A percentile compares a stretch with the other conserved stretches of the same genome.
Evolutionary conservation across 2,888 invertebrate genomes (phyloP).

Genomic region (Leucania comma): DNA sequence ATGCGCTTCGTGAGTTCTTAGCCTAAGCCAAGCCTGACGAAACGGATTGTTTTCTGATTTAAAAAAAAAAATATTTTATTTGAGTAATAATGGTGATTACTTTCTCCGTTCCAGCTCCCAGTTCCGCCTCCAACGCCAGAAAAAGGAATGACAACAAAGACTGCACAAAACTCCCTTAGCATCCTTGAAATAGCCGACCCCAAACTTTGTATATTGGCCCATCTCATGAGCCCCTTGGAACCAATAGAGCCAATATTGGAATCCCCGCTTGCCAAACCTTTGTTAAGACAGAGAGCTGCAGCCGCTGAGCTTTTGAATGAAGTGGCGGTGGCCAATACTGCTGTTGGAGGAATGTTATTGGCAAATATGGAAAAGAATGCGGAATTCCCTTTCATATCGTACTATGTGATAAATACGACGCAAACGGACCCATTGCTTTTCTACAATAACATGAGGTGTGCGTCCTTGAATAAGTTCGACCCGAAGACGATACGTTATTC

Average conservation of each 20-base stretch:
- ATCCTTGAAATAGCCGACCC: slow-evolving; percentile 97
- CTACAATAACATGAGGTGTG: slow-evolving; percentile 95
- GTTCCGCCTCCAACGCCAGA: slow-evolving; percentile 92
- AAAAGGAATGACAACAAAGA: slow-evolving; percentile 90
- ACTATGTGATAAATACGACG: slow-evolving; percentile 96
- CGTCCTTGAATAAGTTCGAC: slow-evolving; percentile 96
- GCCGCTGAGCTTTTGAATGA: slow-evolving; percentile 95
- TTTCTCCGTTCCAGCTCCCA: slow-evolving; percentile 86
- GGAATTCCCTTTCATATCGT: slow-evolving; percentile 97
- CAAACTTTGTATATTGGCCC: slow-evolving; percentile 96
- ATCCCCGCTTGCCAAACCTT: slow-evolving; percentile 95
- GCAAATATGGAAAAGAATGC: slow-evolving; percentile 97
- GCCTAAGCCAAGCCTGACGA: neutral
- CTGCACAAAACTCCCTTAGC: slow-evolving; percentile 92
- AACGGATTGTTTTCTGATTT: slow-evolving; percentile 5
- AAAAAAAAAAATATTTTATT: neutral
- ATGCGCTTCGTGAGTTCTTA: too few relatives aligned
- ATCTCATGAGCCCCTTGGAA: slow-evolving; percentile 97
- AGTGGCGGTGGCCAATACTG: slow-evolving; percentile 93
- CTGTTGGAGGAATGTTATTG: slow-evolving; percentile 95
- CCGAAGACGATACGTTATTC: slow-evolving; percentile 95
- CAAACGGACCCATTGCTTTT: slow-evolving; percentile 96
- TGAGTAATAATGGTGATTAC: neutral
- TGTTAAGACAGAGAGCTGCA: slow-evolving; percentile 94
- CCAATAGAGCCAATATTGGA: slow-evolving; percentile 96